A percentile compares a stretch with the other conserved stretches of the same genome.
Evolutionary conservation across 2,113 vertebrate genomes (phyloP).

Genomic region (Chelonoidis abingdonii): DNA sequence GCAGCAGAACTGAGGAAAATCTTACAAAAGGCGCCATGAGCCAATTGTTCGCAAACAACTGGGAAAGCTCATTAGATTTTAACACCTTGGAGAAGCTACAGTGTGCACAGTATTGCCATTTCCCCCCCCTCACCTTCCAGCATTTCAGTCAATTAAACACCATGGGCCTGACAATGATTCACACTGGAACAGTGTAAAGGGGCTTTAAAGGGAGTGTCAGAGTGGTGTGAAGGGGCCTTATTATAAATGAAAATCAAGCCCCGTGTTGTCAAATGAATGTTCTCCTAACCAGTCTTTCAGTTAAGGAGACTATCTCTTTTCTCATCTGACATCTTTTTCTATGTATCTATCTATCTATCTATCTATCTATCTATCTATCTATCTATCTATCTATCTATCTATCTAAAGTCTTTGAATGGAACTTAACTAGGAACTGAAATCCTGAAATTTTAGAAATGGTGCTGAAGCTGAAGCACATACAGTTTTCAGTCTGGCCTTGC

Average conservation of each 20-base stretch:
- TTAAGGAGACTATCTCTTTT: background rate
- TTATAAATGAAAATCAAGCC: background rate
- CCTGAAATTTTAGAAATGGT: background rate
- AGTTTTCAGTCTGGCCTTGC: background rate
- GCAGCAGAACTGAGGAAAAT: background rate
- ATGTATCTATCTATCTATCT: background rate
- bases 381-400: no score
- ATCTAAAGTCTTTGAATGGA: no score
- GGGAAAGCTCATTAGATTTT: conserved; percentile 68
- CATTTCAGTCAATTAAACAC: conserved; percentile 48
- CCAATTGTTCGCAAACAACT: conserved; percentile 23
- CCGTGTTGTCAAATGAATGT: background rate
- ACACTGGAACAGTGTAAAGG: background rate
- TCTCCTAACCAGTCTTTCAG: background rate
- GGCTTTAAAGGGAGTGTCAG: background rate
- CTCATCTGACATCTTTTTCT: background rate
- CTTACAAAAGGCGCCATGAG: conserved; percentile 17
- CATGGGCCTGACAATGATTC: background rate
- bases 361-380: no score
- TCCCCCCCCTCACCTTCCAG: conserved; percentile 19
- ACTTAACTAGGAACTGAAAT: background rate
- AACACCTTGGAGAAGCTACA: conserved; percentile 36
- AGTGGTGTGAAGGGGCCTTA: background rate
- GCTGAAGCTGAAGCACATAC: background rate
- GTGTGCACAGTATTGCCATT: background rate